phyloP scores from a whole-genome alignment of 1,140 invertebrate species.

The Choristoneura fumiferana region DNA sequence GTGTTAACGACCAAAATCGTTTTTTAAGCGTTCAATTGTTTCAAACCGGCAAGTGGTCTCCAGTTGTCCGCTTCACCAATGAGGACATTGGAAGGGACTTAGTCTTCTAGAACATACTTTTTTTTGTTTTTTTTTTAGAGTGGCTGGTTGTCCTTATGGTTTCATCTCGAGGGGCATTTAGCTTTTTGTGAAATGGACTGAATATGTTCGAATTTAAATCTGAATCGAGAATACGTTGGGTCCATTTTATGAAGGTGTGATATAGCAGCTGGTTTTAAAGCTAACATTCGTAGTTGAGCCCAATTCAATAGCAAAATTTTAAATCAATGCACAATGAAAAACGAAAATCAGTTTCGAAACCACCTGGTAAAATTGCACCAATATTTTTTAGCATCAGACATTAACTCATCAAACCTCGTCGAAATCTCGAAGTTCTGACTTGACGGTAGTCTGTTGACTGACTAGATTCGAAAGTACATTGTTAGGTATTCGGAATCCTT shows the following conservation, averaged over 20 bases:
- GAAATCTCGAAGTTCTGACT: neutral
- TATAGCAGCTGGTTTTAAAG: constrained; percentile 14
- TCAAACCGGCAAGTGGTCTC: constrained; percentile 21
- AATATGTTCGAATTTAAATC: neutral
- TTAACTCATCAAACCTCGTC: constrained; percentile 42
- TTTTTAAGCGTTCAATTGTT: constrained; percentile 55
- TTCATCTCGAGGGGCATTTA: constrained; percentile 38
- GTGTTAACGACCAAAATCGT: constrained; percentile 77
- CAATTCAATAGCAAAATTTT: too few relatives aligned
- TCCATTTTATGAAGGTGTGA: constrained; percentile 19
- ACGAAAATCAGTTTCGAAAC: constrained; percentile 10
- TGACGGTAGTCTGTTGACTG: neutral
- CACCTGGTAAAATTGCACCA: constrained; percentile 16
- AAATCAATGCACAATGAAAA: neutral
- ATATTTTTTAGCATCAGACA: constrained; percentile 46
- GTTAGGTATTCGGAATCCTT: neutral
- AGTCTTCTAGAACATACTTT: constrained; percentile 25
- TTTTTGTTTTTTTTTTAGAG: constrained; percentile 36
- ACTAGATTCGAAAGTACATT: neutral
- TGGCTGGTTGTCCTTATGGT: constrained; percentile 46
- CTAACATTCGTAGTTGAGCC: neutral
- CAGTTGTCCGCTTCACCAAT: neutral
- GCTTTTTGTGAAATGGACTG: constrained; percentile 45
- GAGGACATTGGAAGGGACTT: constrained; percentile 21
- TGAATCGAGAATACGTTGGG: constrained; percentile 11